These are phyloP conservation scores for Bellardia bayeri DNA, from an alignment of 2,888 invertebrate genomes.

Conservation along the genomic window DNA sequence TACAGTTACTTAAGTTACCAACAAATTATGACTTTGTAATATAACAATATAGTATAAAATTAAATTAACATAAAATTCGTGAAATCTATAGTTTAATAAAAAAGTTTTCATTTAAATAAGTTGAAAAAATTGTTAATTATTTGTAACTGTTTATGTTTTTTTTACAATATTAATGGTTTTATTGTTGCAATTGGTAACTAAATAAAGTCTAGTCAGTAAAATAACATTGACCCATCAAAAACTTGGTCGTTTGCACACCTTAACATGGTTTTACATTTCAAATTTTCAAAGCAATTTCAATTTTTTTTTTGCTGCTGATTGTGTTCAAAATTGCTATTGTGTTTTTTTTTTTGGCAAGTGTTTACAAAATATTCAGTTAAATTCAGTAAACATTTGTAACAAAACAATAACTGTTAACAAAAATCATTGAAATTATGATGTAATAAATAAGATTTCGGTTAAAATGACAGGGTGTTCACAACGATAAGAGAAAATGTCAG, in stretches of 20 bases:
- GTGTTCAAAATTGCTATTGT: conserved; percentile 14
- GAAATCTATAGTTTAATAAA: conserved; percentile 45
- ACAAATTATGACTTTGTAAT: not conserved
- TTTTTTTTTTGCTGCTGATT: not conserved
- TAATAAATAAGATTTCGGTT: conserved; percentile 32
- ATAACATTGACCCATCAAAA: conserved; percentile 68
- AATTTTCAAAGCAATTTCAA: conserved; percentile 33
- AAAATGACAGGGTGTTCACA: conserved; percentile 36
- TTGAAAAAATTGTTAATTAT: conserved; percentile 23
- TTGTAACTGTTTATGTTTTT: not conserved
- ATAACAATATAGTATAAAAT: not conserved
- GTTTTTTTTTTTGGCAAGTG: conserved; percentile 61
- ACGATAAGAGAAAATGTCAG: not conserved
- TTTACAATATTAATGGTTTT: conserved; percentile 25
- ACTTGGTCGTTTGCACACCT: conserved; percentile 66
- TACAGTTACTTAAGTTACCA: not conserved
- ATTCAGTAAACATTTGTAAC: conserved; percentile 22
- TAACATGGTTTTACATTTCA: conserved; percentile 72
- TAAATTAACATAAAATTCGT: conserved; percentile 69
- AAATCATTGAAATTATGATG: conserved; percentile 62
- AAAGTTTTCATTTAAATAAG: conserved; percentile 31
- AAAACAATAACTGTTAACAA: conserved; percentile 46
- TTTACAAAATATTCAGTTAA: conserved; percentile 39
- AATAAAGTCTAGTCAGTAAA: conserved; percentile 55
- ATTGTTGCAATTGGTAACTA: conserved; percentile 48